phyloP scores from a whole-genome alignment of 2,888 invertebrate genomes.

The Polietes domitor region DNA sequence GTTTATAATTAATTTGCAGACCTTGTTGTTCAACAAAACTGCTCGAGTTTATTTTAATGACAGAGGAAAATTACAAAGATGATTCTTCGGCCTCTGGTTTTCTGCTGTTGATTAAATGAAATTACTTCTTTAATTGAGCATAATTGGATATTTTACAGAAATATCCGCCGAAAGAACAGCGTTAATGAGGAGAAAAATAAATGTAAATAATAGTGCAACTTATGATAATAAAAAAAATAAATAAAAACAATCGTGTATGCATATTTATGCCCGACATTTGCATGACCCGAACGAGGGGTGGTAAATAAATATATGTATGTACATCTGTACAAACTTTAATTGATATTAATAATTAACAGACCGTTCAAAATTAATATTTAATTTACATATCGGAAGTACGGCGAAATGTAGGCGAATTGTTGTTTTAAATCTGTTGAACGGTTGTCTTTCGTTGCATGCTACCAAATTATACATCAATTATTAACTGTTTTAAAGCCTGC shows the following conservation, averaged over 20 bases:
- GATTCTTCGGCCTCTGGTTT: not conserved
- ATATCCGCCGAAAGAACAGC: not conserved
- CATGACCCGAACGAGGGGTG: not conserved
- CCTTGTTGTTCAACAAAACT: conserved; percentile 4
- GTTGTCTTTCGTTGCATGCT: no score
- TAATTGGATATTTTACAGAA: conserved; percentile 20
- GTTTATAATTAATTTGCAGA: conserved; percentile 13
- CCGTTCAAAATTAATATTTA: conserved; percentile 26
- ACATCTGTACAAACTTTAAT: not conserved
- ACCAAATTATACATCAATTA: no score
- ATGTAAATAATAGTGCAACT: conserved; percentile 30
- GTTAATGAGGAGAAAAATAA: conserved; percentile 28
- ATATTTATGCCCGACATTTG: conserved; percentile 9
- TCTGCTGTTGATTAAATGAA: conserved; percentile 14
- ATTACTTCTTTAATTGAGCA: conserved; percentile 33
- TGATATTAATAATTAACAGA: conserved; percentile 12
- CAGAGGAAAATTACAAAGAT: conserved; percentile 21
- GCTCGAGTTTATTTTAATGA: conserved; percentile 7
- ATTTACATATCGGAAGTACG: not conserved
- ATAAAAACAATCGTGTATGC: conserved; percentile 1
- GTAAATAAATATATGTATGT: not conserved
- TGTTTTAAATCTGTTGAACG: no score
- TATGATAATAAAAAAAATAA: conserved; percentile 30
- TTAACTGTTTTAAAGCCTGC: no score
- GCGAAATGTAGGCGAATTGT: no score